phyloP scores from a whole-genome alignment of 2,113 vertebrate genomes.

The Podarcis cretensis region DNA sequence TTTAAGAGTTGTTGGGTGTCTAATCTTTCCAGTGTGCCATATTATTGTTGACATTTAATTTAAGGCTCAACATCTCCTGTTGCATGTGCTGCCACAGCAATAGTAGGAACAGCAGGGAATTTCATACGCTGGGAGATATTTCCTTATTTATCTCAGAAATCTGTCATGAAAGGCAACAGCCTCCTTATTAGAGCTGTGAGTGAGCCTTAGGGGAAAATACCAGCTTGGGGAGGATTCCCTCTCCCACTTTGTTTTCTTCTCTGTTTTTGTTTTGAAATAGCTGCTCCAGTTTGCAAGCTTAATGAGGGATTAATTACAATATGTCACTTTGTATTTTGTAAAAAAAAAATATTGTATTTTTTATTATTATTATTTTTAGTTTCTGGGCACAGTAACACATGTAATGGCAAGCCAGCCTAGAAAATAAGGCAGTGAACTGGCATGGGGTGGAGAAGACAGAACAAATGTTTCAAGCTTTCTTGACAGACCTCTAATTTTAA shows the following conservation, averaged over 20 bases:
- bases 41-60: constrained; percentile 22
- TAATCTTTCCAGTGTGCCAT: accelerated
- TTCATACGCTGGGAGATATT: neutral
- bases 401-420: neutral
- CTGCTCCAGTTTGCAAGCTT: neutral
- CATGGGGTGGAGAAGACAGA: neutral
- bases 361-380: neutral
- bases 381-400: neutral
- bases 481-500: neutral
- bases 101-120: constrained; percentile 3
- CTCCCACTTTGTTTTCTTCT: neutral
- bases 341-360: neutral
- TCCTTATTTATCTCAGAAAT: constrained; percentile 5
- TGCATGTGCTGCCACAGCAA: neutral
- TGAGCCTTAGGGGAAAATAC: neutral
- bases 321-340: neutral
- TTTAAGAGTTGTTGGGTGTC: neutral
- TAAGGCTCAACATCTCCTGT: constrained; percentile 2
- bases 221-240: neutral
- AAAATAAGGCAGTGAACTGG: neutral
- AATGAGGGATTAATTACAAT: neutral
- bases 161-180: constrained; percentile 2
- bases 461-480: neutral
- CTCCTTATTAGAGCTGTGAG: neutral
- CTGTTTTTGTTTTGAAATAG: neutral